phyloP scores from a whole-genome alignment of 2,113 vertebrate species.

The Tonatia bakeri region DNA sequence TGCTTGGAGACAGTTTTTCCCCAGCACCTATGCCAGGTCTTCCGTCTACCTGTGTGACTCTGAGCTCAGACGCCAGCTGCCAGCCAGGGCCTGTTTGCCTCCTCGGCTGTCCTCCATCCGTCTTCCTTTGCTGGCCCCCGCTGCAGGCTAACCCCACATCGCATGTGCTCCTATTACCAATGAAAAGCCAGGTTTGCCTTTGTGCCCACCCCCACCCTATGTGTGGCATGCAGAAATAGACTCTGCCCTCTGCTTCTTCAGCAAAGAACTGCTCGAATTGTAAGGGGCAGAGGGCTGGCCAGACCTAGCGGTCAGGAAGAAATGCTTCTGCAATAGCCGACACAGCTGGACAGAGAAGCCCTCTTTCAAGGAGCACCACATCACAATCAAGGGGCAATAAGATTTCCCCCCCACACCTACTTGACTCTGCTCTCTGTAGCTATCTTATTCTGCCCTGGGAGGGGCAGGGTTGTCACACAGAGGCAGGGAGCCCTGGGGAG shows the following conservation, averaged over 20 bases:
- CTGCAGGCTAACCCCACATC: background rate
- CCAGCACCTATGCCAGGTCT: background rate
- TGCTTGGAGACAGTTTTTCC: background rate
- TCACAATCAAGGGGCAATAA: background rate
- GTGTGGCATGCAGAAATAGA: background rate
- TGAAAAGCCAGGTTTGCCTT: background rate
- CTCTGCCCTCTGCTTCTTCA: constrained; percentile 13
- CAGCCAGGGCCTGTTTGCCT: background rate
- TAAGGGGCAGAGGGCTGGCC: background rate
- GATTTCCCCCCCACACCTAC: background rate
- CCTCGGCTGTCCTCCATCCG: background rate
- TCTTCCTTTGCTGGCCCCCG: background rate
- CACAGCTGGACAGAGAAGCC: background rate
- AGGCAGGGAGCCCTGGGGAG: background rate
- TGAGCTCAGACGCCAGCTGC: background rate
- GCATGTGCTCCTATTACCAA: background rate
- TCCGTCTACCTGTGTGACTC: background rate
- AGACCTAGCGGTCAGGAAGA: background rate
- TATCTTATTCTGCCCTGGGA: background rate
- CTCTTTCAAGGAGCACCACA: background rate
- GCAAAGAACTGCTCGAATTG: background rate
- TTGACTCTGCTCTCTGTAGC: background rate
- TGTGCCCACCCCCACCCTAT: background rate
- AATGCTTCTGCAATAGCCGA: background rate
- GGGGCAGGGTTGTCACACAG: background rate